Percentiles rank a stretch among this genome's conserved stretches.
These are phyloP conservation scores for Sinelater perroti DNA, from an alignment of 2,888 invertebrate genomes.

Conservation along the genomic window DNA sequence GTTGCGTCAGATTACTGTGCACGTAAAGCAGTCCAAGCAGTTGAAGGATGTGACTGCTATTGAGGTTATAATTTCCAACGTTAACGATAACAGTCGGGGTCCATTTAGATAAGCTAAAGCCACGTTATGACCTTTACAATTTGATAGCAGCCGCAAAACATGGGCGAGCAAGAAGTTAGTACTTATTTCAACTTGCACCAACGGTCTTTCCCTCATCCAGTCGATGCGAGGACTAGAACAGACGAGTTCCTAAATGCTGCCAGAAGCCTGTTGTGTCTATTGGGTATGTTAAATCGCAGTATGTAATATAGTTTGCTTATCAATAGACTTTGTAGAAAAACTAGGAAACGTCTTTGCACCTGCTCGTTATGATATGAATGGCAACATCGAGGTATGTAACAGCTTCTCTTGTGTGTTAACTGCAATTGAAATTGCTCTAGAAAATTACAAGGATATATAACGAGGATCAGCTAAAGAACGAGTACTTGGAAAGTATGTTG, in stretches of 20 bases:
- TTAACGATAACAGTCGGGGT: no score
- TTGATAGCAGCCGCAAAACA: no score
- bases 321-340: conserved; percentile 65
- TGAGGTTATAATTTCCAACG: no score
- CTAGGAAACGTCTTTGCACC: conserved; percentile 75
- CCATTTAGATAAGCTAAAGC: no score
- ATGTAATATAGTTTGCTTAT: neutral
- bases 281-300: conserved; percentile 62
- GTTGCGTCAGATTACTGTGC: no score
- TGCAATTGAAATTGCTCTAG: conserved; percentile 54
- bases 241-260: conserved; percentile 69
- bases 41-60: no score
- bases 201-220: conserved; percentile 57
- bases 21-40: no score
- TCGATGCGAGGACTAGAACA: conserved; percentile 68
- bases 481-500: conserved; percentile 72
- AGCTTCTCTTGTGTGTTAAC: no score
- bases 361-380: conserved; percentile 75
- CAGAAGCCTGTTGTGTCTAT: conserved; percentile 66
- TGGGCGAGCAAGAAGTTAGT: neutral
- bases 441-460: conserved; percentile 67
- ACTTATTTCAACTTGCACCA: conserved; percentile 39
- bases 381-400: conserved; percentile 74
- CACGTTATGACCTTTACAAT: no score
- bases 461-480: conserved; percentile 61